Evolutionary conservation across 2,888 invertebrate genomes (phyloP).

Genomic region (Heliconius charithonia): DNA sequence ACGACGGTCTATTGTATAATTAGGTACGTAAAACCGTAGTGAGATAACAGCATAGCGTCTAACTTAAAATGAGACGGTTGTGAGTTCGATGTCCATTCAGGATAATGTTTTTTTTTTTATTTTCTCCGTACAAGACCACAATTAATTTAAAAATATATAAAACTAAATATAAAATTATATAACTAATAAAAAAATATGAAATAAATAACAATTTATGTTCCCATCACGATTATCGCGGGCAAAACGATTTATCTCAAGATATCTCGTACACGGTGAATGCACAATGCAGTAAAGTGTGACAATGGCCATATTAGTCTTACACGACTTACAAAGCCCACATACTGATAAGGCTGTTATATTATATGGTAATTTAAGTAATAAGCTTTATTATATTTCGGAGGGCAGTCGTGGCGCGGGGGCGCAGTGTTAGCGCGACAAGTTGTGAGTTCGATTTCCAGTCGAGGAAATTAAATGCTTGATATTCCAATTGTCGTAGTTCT

Average conservation of each 20-base stretch:
- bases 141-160: neutral
- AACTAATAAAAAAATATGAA: conserved; percentile 5
- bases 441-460: too few species aligned
- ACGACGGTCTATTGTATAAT: neutral
- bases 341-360: conserved; percentile 20
- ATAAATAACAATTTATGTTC: conserved; percentile 42
- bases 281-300: conserved; percentile 38
- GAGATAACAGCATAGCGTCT: neutral
- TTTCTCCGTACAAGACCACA: neutral
- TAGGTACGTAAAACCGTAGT: too few species aligned
- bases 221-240: conserved; percentile 40
- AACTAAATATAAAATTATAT: neutral
- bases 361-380: conserved; percentile 32
- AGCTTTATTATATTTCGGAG: neutral
- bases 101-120: too few species aligned
- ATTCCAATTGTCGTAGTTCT: too few species aligned
- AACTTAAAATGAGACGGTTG: neutral
- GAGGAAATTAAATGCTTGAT: too few species aligned
- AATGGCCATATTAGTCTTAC: conserved; percentile 38
- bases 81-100: neutral
- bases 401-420: too few species aligned
- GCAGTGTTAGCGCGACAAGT: too few species aligned
- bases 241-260: conserved; percentile 40
- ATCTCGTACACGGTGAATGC: conserved; percentile 36
- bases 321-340: conserved; percentile 22